Percentiles rank a stretch among this genome's conserved stretches.
These are phyloP conservation scores for Heliconius erato DNA, from an alignment of 2,888 invertebrate species.

Conservation along the genomic window DNA sequence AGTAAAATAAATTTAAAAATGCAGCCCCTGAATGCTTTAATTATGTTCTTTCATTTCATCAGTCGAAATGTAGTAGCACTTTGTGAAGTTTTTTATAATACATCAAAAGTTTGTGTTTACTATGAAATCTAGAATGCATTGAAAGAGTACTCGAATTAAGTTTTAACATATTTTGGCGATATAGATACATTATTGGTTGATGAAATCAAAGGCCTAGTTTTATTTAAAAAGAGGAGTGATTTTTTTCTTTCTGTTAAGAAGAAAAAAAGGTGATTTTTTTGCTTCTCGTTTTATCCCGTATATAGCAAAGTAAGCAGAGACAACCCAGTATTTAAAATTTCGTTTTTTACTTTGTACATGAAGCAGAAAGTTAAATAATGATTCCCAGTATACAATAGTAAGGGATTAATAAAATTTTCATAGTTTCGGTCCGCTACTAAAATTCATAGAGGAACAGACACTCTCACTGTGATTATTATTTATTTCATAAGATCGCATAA, in stretches of 20 bases:
- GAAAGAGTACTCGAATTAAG: neutral
- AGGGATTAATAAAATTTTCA: conserved; percentile 20
- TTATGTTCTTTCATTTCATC: conserved; percentile 23
- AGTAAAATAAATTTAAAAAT: neutral
- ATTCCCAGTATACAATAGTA: neutral
- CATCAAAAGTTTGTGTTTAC: conserved; percentile 26
- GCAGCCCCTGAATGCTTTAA: conserved; percentile 9
- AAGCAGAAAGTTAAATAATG: neutral
- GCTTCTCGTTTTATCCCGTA: neutral
- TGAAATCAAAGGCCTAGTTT: neutral
- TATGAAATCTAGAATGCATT: neutral
- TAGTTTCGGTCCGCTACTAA: neutral
- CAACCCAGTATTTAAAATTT: no score
- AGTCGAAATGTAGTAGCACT: conserved; percentile 28
- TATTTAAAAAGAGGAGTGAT: neutral
- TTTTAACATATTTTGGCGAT: neutral
- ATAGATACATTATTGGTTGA: neutral
- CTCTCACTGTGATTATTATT: neutral
- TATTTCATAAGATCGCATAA: no score
- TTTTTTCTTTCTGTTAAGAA: neutral
- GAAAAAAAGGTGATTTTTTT: neutral
- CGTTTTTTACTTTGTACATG: neutral
- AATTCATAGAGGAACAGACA: neutral
- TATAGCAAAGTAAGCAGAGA: neutral
- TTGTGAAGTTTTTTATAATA: conserved; percentile 30